A percentile compares a stretch with the other conserved stretches of the same genome.
phyloP scores from a whole-genome alignment of 1,140 invertebrate genomes.

The Glossosoma conforme region DNA sequence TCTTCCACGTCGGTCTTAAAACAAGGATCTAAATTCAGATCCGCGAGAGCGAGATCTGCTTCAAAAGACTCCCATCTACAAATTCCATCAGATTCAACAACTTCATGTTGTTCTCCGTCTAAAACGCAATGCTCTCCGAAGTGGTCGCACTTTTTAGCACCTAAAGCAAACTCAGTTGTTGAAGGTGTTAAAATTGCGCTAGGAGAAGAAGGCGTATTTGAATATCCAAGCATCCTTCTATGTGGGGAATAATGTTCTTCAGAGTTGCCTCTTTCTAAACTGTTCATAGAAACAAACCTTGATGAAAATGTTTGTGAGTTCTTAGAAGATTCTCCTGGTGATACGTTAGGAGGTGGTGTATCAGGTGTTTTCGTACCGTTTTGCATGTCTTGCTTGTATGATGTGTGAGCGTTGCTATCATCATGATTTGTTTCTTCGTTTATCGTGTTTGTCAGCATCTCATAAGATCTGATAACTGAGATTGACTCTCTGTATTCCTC shows the following conservation, averaged over 20 bases:
- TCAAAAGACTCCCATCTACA: conserved; percentile 52
- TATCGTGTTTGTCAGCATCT: conserved; percentile 15
- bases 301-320: conserved; percentile 52
- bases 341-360: conserved; percentile 55
- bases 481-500: conserved; percentile 37
- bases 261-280: conserved; percentile 38
- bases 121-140: conserved; percentile 22
- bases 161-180: conserved; percentile 30
- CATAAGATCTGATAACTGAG: conserved; percentile 8
- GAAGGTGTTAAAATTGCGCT: conserved; percentile 55
- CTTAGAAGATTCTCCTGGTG: conserved; percentile 46
- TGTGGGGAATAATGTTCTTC: conserved; percentile 31
- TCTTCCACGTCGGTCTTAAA: conserved; percentile 56
- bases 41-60: conserved; percentile 46
- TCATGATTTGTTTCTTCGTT: conserved; percentile 14
- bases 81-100: conserved; percentile 43
- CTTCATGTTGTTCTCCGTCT: conserved; percentile 35
- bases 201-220: conserved; percentile 45
- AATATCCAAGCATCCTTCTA: conserved; percentile 34
- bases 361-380: conserved; percentile 50
- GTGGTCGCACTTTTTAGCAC: conserved; percentile 13
- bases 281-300: conserved; percentile 53
- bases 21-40: conserved; percentile 47
- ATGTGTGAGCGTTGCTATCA: conserved; percentile 14
- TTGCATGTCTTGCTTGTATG: conserved; percentile 26